phyloP scores from a whole-genome alignment of 2,113 vertebrate species.

The Eleginops maclovinus region DNA sequence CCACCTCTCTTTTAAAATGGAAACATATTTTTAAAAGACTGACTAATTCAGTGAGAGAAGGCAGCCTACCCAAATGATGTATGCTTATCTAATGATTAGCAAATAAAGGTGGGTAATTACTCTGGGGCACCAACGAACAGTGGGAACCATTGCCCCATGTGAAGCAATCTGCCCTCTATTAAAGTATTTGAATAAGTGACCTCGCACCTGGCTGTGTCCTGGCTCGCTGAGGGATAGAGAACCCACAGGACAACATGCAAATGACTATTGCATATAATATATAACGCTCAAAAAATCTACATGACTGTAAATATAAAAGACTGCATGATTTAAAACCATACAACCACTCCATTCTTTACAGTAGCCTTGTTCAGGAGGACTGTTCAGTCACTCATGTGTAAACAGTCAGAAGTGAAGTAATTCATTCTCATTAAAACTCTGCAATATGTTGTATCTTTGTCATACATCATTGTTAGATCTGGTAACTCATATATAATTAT shows the following conservation, averaged over 20 bases:
- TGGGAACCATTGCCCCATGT: conserved; percentile 34
- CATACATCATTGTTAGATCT: not conserved
- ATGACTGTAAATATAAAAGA: conserved; percentile 46
- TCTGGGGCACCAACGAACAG: conserved; percentile 46
- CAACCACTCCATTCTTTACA: not conserved
- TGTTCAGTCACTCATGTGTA: not conserved
- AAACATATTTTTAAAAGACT: conserved; percentile 6
- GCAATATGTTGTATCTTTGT: not conserved
- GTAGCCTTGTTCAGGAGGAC: not conserved
- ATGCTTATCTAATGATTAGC: conserved; percentile 71
- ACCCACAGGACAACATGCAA: conserved; percentile 37
- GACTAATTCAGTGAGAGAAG: conserved; percentile 34
- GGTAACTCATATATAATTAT: not conserved
- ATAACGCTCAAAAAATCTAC: conserved; percentile 20
- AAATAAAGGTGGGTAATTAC: conserved; percentile 57
- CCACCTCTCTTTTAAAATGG: not conserved
- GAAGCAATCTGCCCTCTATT: conserved; percentile 65
- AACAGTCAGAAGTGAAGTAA: not conserved
- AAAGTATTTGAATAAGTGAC: conserved; percentile 65
- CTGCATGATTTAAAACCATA: conserved; percentile 40
- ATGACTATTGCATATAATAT: conserved; percentile 57
- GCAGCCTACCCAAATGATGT: conserved; percentile 33
- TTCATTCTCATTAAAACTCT: not conserved
- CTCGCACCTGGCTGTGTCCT: conserved; percentile 35
- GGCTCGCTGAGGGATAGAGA: conserved; percentile 21